A percentile compares a stretch with the other conserved stretches of the same genome.
phyloP scores from a whole-genome alignment of 2,888 invertebrate genomes.

The Ophion slaviceki region DNA sequence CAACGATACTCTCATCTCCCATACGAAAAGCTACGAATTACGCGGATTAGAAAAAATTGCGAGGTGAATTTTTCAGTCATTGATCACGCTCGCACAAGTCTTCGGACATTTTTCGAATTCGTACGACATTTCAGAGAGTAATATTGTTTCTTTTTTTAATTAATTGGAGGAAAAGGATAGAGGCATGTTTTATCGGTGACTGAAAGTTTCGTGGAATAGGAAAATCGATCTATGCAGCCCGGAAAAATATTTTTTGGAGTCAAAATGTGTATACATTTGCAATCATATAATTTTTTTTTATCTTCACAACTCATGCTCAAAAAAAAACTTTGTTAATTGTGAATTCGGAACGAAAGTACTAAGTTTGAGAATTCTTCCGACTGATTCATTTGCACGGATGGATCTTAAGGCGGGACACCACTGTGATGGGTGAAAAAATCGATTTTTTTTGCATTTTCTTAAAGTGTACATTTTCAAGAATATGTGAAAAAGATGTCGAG shows the following conservation, averaged over 20 bases:
- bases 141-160: too few relatives aligned
- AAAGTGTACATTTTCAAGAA: too few relatives aligned
- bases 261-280: background rate
- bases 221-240: constrained; percentile 9
- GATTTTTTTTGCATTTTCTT: too few relatives aligned
- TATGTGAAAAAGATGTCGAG: too few relatives aligned
- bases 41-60: constrained; percentile 15
- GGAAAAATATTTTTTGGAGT: background rate
- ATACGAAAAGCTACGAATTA: background rate
- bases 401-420: background rate
- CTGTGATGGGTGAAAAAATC: too few relatives aligned
- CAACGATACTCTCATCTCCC: background rate
- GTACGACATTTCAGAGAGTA: too few relatives aligned
- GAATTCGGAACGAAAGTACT: background rate
- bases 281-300: constrained; percentile 4
- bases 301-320: background rate
- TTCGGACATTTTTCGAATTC: too few relatives aligned
- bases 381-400: constrained; percentile 1
- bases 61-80: constrained; percentile 22
- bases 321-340: background rate
- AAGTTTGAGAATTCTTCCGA: background rate
- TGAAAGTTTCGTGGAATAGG: background rate
- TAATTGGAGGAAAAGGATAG: too few relatives aligned
- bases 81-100: background rate
- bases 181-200: background rate